Percentiles rank a stretch among this genome's conserved stretches.
phyloP scores from a whole-genome alignment of 2,888 invertebrate genomes.

The Parnassius apollo region DNA sequence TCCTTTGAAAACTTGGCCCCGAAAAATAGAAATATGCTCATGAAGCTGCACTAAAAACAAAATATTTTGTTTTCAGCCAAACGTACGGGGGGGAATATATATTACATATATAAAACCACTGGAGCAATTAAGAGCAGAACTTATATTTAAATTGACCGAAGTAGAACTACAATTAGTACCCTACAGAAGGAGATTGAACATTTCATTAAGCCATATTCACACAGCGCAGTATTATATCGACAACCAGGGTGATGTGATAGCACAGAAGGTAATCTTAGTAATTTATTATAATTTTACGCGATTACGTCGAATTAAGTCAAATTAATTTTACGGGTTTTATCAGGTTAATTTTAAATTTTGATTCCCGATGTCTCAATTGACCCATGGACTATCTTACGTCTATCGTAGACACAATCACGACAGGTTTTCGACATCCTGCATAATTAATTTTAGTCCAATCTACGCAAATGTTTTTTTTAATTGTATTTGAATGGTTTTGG shows the following conservation, averaged over 20 bases:
- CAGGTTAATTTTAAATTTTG: too few relatives aligned
- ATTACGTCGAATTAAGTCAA: too few relatives aligned
- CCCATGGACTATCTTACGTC: background rate
- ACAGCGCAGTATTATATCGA: constrained; percentile 89
- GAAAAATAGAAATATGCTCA: too few relatives aligned
- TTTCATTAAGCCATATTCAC: constrained; percentile 86
- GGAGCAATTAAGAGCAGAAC: constrained; percentile 85
- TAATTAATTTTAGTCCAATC: too few relatives aligned
- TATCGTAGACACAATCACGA: background rate
- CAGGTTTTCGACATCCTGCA: too few relatives aligned
- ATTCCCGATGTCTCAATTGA: too few relatives aligned
- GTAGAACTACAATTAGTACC: constrained; percentile 87
- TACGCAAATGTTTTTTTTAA: too few relatives aligned
- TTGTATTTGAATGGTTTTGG: too few relatives aligned
- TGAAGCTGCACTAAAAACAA: background rate
- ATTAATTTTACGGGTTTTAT: too few relatives aligned
- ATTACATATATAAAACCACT: constrained; percentile 84
- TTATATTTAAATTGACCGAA: constrained; percentile 88
- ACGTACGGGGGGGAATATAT: constrained; percentile 84
- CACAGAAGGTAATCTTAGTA: constrained; percentile 79
- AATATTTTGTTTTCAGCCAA: constrained; percentile 63
- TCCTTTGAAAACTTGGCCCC: too few relatives aligned
- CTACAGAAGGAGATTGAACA: constrained; percentile 86
- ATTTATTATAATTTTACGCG: too few relatives aligned
- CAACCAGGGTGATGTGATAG: constrained; percentile 86